Conservation (phyloP, 2,113 vertebrate genomes). For the Scomber scombrus region DNA sequence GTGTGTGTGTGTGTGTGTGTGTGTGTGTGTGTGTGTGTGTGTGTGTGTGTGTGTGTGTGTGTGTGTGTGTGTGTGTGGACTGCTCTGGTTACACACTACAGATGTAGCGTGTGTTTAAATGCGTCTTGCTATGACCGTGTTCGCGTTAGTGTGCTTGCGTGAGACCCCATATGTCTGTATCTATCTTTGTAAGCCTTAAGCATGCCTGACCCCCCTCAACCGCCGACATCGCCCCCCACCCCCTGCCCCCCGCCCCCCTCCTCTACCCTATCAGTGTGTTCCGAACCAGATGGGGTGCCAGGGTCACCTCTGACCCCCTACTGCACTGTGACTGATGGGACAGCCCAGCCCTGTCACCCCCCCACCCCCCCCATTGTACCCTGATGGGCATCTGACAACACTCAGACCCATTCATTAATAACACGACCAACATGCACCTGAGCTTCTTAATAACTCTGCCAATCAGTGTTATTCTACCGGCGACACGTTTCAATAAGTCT, state of each 20-base stretch:
- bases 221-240: neutral
- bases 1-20: slow-evolving; percentile 19
- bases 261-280: slow-evolving; percentile 53
- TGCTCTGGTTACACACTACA: slow-evolving; percentile 43
- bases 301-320: slow-evolving; percentile 83
- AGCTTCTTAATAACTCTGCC: slow-evolving; percentile 78
- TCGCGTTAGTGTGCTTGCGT: slow-evolving; percentile 12
- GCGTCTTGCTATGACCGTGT: slow-evolving; percentile 31
- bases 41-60: slow-evolving; percentile 27
- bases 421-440: slow-evolving; percentile 62
- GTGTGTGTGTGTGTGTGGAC: slow-evolving; percentile 29
- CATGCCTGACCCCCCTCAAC: slow-evolving; percentile 12
- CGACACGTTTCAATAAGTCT: slow-evolving; percentile 38
- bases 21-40: slow-evolving; percentile 30
- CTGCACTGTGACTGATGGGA: slow-evolving; percentile 77
- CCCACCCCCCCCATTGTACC: slow-evolving; percentile 72
- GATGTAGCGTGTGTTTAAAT: slow-evolving; percentile 46
- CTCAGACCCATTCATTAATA: slow-evolving; percentile 68
- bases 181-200: slow-evolving; percentile 35
- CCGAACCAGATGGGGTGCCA: slow-evolving; percentile 86
- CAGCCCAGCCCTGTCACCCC: slow-evolving; percentile 65
- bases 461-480: slow-evolving; percentile 67
- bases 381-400: slow-evolving; percentile 82
- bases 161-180: slow-evolving; percentile 37
- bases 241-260: slow-evolving; percentile 34